Evolutionary conservation across 2,797 vertebrate species (phyloP), one percentile per base, ranked within the genome.

Genomic region (Ataeniobius toweri): DNA sequence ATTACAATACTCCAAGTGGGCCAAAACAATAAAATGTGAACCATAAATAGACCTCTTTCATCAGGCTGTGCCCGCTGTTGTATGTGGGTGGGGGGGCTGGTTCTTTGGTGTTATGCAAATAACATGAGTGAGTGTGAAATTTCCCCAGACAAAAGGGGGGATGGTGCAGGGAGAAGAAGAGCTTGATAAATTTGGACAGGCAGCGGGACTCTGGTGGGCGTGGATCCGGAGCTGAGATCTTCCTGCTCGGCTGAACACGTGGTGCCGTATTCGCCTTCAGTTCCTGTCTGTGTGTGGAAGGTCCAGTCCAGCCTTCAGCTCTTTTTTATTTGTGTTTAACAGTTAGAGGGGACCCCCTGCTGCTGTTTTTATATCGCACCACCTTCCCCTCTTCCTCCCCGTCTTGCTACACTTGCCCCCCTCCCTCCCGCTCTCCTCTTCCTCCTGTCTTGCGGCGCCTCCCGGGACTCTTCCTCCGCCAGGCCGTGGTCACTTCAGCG

Each of bases 241-340:
- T 96, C 94, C 94, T 95, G 93, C 79, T 92, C 77, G 78, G 84
- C 4, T 85, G 93, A 85, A 81, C 96, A 96, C 96, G 96, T 95
- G 95, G 94, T 95, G 95, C 94, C 93, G 92, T 75, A 90, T 93
- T 93, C 88, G 91, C 84, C 78, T 90, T 28, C 83, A 80, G 53
- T 44, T 86, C 88, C 89, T 89, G 92, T 92, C 91, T 91, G 82
- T 61, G 87, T 79, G 86, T 82, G 85, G 83, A 89, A 85, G 80
- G 86, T 88, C 75, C 83, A 81, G 81, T 83, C 79, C 80, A 76
- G 28, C 76, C 81, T 79, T 69, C 63, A 41, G 22, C 63, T 24
- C 63, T 12, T 24, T 79, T 77, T 69, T 80, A 65, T 81, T 83
- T 9, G 36, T n/a, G 4, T 73, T 13, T 41, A 20, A n/a, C 75